Evolutionary conservation across 1,140 invertebrate species (phyloP).

Genomic region (Gryon sp.): DNA sequence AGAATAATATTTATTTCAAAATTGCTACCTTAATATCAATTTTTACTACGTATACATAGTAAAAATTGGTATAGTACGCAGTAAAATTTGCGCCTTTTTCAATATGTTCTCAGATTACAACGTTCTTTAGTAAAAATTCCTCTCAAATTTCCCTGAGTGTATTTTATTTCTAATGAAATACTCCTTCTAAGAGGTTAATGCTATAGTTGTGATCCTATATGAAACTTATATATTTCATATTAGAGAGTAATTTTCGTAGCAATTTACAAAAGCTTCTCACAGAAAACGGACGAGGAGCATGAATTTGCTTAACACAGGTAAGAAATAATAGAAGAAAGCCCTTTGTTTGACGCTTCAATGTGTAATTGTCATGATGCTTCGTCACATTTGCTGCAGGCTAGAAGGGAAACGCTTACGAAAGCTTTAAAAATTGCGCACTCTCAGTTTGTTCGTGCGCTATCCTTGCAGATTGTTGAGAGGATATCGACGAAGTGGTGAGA

Average conservation of each 20-base stretch:
- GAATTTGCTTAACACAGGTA: constrained; percentile 15
- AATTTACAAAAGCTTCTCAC: not conserved
- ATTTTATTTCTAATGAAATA: too few species aligned
- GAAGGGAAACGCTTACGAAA: constrained; percentile 63
- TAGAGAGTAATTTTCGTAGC: constrained; percentile 6
- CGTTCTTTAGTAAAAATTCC: too few species aligned
- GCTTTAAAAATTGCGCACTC: constrained; percentile 75
- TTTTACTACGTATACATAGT: too few species aligned
- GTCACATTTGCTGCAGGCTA: constrained; percentile 20
- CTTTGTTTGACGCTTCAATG: constrained; percentile 3
- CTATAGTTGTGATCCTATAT: too few species aligned
- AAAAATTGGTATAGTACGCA: too few species aligned
- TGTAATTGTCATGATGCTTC: constrained; percentile 24
- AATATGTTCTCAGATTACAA: too few species aligned
- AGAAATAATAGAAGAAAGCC: constrained; percentile 27
- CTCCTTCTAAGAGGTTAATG: too few species aligned
- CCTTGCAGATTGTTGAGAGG: constrained; percentile 41
- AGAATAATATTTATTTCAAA: too few species aligned
- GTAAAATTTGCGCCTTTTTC: too few species aligned
- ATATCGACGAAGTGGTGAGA: constrained; percentile 49
- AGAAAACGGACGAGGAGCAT: not conserved
- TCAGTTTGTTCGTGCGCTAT: constrained; percentile 56
- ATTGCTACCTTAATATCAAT: too few species aligned
- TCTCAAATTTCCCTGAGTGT: too few species aligned
- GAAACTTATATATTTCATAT: too few species aligned